Percentiles rank a stretch among this genome's conserved stretches.
phyloP scores from a whole-genome alignment of 2,888 invertebrate species.

The Drosophila pseudotalamancana region DNA sequence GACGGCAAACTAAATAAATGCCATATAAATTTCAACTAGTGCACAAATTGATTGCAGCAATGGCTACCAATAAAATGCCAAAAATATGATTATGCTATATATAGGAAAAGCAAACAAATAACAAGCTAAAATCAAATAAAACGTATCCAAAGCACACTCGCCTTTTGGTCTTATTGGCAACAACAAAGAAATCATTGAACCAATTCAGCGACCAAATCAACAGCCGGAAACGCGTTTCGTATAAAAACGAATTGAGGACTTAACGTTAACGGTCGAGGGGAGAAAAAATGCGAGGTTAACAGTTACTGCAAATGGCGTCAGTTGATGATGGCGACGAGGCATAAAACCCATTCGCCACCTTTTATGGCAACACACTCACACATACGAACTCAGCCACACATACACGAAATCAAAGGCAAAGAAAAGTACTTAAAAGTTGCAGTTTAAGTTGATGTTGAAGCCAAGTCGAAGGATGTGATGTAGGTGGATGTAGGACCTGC shows the following conservation, averaged over 20 bases:
- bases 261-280: constrained; percentile 70
- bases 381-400: constrained; percentile 45
- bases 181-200: constrained; percentile 78
- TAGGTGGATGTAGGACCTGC: constrained; percentile 6
- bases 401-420: constrained; percentile 32
- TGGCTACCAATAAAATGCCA: constrained; percentile 28
- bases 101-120: constrained; percentile 29
- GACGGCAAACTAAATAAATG: constrained; percentile 58
- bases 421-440: constrained; percentile 21
- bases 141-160: constrained; percentile 24
- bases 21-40: constrained; percentile 42
- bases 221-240: constrained; percentile 80
- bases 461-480: constrained; percentile 7
- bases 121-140: constrained; percentile 57
- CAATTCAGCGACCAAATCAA: constrained; percentile 80
- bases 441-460: constrained; percentile 9
- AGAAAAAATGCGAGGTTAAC: constrained; percentile 38
- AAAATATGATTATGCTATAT: constrained; percentile 8
- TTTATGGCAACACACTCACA: constrained; percentile 61
- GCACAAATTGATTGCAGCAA: constrained; percentile 58
- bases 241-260: constrained; percentile 80
- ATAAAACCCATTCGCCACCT: constrained; percentile 70
- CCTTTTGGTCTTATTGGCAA: constrained; percentile 23
- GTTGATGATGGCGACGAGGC: constrained; percentile 73
- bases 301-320: constrained; percentile 70